Evolutionary conservation across 2,888 invertebrate species (phyloP).

Genomic region (Ctenicera cuprea): DNA sequence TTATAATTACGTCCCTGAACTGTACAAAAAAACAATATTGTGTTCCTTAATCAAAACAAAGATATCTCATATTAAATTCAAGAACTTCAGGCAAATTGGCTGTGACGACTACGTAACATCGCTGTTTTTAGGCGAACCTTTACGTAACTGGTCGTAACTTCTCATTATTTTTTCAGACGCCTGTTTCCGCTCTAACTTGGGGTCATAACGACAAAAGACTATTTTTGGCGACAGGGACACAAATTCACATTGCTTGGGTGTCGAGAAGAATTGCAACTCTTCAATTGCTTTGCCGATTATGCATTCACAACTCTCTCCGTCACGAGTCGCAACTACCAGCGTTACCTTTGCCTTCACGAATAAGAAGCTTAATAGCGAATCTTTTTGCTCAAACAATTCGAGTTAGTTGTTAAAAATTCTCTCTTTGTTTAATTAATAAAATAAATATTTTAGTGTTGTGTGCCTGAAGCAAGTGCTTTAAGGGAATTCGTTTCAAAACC

Average conservation of each 20-base stretch:
- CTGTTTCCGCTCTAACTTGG: slow-evolving; percentile 97
- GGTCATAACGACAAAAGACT: slow-evolving; percentile 97
- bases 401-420: slow-evolving; percentile 74
- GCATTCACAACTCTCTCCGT: slow-evolving; percentile 84
- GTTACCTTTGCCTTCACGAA: slow-evolving; percentile 91
- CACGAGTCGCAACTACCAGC: slow-evolving; percentile 84
- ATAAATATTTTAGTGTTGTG: slow-evolving; percentile 84
- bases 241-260: slow-evolving; percentile 95
- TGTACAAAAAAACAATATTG: not conserved
- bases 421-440: not conserved
- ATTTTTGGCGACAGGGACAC: slow-evolving; percentile 94
- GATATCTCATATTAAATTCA: not conserved
- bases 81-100: not conserved
- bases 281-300: slow-evolving; percentile 90
- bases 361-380: slow-evolving; percentile 89
- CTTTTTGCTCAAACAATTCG: slow-evolving; percentile 95
- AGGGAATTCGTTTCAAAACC: slow-evolving; percentile 96
- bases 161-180: slow-evolving; percentile 75
- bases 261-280: slow-evolving; percentile 92
- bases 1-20: no score
- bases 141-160: not conserved
- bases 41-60: not conserved
- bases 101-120: not conserved
- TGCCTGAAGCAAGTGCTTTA: slow-evolving; percentile 91
- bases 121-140: not conserved